phyloP scores from a whole-genome alignment of 2,113 vertebrate species.

The Colius striatus region DNA sequence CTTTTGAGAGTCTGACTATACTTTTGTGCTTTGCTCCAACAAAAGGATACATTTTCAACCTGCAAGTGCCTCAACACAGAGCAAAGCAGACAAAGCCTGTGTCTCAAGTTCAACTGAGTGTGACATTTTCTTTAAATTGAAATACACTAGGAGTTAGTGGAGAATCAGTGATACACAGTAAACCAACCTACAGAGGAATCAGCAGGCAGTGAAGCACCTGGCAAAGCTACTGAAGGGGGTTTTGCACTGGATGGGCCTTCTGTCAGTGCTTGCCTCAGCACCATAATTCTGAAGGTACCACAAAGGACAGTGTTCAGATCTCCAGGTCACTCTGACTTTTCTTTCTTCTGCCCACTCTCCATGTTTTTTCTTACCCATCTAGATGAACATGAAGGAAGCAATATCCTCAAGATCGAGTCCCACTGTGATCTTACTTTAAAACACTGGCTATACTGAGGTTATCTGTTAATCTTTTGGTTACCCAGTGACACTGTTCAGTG shows the following conservation, averaged over 20 bases:
- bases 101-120: neutral
- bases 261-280: neutral
- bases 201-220: neutral
- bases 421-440: neutral
- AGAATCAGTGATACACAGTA: neutral
- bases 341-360: neutral
- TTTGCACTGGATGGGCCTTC: neutral
- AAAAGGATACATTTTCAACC: neutral
- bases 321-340: neutral
- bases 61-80: neutral
- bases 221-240: neutral
- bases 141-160: neutral
- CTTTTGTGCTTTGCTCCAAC: neutral
- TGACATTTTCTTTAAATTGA: neutral
- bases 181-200: neutral
- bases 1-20: neutral
- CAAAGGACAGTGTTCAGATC: neutral
- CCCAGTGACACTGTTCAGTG: too few species aligned
- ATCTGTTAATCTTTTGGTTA: neutral
- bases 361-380: neutral
- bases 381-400: fast-evolving
- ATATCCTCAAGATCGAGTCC: neutral
- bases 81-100: neutral
- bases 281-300: neutral
- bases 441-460: neutral